phyloP scores from a whole-genome alignment of 2,888 invertebrate genomes.

The Lepidocyrtoides sp. region DNA sequence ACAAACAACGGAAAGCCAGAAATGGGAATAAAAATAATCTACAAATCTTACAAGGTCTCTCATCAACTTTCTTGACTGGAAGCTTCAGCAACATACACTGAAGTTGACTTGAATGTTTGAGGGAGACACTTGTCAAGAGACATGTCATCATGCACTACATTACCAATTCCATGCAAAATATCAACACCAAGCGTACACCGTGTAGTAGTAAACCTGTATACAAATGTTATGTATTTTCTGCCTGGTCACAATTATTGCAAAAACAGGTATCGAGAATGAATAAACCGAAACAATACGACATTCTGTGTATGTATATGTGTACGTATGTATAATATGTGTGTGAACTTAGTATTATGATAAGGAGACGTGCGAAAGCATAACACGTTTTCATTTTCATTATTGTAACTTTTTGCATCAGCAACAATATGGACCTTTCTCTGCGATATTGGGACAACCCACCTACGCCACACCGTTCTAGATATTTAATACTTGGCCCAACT shows the following conservation, averaged over 20 bases:
- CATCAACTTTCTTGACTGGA: not conserved
- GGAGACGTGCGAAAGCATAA: not conserved
- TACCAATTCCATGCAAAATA: not conserved
- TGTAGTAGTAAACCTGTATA: no score
- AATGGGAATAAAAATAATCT: not conserved
- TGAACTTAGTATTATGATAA: no score
- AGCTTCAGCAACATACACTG: not conserved
- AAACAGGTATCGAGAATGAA: not conserved
- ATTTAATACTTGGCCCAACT: slow-evolving; percentile 6
- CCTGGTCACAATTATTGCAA: no score
- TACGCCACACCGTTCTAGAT: slow-evolving; percentile 49
- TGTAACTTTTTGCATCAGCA: not conserved
- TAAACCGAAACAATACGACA: not conserved
- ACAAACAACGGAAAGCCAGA: not conserved
- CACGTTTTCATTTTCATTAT: not conserved
- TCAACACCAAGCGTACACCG: no score
- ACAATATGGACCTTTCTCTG: slow-evolving; percentile 44
- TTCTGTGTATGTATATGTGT: not conserved
- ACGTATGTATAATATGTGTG: not conserved
- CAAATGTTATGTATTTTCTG: no score
- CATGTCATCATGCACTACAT: not conserved
- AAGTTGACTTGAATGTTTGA: not conserved
- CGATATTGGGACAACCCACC: not conserved
- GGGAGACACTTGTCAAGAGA: slow-evolving; percentile 10
- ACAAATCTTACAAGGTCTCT: slow-evolving; percentile 45